Percentiles rank a stretch among this genome's conserved stretches.
Evolutionary conservation across 2,888 invertebrate genomes (phyloP).

Genomic region (Drosophila cognata): DNA sequence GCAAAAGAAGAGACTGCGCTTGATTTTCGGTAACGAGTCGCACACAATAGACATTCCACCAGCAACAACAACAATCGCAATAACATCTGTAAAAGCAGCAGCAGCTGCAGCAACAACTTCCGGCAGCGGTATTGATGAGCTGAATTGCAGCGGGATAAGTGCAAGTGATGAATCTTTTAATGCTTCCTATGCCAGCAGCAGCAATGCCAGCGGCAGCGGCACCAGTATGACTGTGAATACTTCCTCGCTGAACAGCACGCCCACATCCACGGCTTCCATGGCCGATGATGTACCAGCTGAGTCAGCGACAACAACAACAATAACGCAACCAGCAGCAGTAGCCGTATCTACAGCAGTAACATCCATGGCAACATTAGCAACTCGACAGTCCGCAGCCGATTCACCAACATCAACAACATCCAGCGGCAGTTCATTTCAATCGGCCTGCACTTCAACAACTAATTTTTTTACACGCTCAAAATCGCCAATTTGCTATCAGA

Average conservation of each 20-base stretch:
- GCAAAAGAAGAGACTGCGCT: constrained; percentile 92
- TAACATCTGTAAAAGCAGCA: constrained; percentile 8
- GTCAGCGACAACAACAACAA: constrained; percentile 1
- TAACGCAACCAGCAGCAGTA: constrained; percentile 3
- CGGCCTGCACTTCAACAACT: constrained; percentile 70
- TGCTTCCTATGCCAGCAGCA: constrained; percentile 62
- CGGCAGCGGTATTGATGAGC: constrained; percentile 61
- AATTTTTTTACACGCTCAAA: constrained; percentile 56
- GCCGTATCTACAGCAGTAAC: constrained; percentile 24
- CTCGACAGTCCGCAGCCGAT: constrained; percentile 42
- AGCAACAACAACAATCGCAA: constrained; percentile 57
- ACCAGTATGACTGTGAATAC: constrained; percentile 53
- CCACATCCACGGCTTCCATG: constrained; percentile 37
- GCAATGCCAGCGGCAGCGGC: constrained; percentile 29
- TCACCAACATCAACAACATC: constrained; percentile 57
- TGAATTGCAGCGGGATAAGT: constrained; percentile 58
- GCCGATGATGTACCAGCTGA: constrained; percentile 11
- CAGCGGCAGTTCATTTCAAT: constrained; percentile 66
- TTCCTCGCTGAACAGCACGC: constrained; percentile 43
- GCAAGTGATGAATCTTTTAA: constrained; percentile 72
- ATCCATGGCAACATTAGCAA: not conserved
- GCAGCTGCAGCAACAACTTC: constrained; percentile 7
- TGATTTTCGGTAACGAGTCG: constrained; percentile 95
- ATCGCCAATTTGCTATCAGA: constrained; percentile 52
- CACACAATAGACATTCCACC: constrained; percentile 95